phyloP scores from a whole-genome alignment of 2,797 vertebrate genomes.

The Gymnocypris eckloni region DNA sequence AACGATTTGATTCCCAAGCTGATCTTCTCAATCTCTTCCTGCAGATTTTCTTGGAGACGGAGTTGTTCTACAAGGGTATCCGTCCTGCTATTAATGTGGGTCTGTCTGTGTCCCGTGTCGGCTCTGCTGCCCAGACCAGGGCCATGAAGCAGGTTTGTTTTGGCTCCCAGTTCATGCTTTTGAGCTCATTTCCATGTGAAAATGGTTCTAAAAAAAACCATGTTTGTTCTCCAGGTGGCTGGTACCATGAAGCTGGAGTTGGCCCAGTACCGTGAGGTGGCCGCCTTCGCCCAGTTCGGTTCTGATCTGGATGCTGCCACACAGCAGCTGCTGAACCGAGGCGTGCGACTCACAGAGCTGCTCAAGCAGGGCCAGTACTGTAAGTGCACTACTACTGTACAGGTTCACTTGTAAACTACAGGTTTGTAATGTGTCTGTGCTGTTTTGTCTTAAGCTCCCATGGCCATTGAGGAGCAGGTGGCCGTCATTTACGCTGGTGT shows the following conservation, averaged over 20 bases:
- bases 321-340: constrained; percentile 96
- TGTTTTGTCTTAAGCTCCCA: constrained; percentile 79
- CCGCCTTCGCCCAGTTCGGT: constrained; percentile 96
- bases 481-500: constrained; percentile 97
- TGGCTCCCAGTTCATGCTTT: neutral
- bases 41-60: constrained; percentile 98
- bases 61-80: constrained; percentile 99
- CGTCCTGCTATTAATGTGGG: constrained; percentile 98
- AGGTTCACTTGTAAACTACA: neutral
- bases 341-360: constrained; percentile 94
- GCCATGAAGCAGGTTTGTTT: constrained; percentile 95
- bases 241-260: constrained; percentile 98
- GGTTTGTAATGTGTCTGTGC: neutral
- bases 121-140: constrained; percentile 97
- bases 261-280: constrained; percentile 97
- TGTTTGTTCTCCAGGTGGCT: constrained; percentile 83
- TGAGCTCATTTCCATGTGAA: neutral
- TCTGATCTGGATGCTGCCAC: constrained; percentile 98
- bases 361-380: constrained; percentile 97
- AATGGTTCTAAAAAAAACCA: fast-evolving
- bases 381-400: constrained; percentile 66
- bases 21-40: neutral
- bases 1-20: neutral
- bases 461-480: constrained; percentile 99
- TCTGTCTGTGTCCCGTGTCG: constrained; percentile 97